Base-by-base conservation (phyloP, 53 echinoderm and acorn worm genomes). In the Zoroaster sp. region DNA sequence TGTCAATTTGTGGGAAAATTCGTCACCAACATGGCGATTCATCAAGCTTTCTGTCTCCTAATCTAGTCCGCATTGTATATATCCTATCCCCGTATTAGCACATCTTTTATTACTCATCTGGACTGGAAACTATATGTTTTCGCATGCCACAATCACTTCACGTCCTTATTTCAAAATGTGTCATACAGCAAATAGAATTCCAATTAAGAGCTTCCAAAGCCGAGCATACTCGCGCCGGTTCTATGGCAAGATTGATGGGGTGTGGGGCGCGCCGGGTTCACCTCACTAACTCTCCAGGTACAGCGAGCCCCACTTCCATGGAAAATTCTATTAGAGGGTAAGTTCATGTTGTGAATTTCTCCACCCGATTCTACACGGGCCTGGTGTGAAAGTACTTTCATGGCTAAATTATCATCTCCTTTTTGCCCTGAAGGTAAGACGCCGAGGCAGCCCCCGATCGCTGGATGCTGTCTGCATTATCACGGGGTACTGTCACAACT, bases 311-410 rank as follows among this genome's bases (percentile, higher is more conserved):
- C 42, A 68, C 82, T 82, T 82, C 82, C 82, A 66, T 82, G 82
- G 67, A 82, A 39, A 82, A 82, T 82, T 82, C 82, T 82, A 82
- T 82, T 82, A 82, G 46, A 17, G 46, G 45, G 75, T 5, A 44
- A 46, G 44, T 37, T 82, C 82, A 82, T 82, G 82, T 82, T 82
- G 82, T 82, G 82, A 82, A 42, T 43, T 67, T 67, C 42, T 67
- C 55, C 37, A 66, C 68, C 43, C 20, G 66, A 40, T 43, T 65
- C 42, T 66, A 35, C 14, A 66, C 65, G 33, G 39, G 42, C 66
- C 42, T 44, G 68, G 89, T 89, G 89, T 89, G 89, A 89, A 89
- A 89, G 89, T 45, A 89, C 89, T 89, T 89, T 89, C 71, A 67
- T 78, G 79, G 79, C 79, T 80, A 78, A 89, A 89, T 89, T 89